These are phyloP conservation scores for Anguilla obscura DNA, from an alignment of 2,797 vertebrate genomes.

Conservation along the genomic window DNA sequence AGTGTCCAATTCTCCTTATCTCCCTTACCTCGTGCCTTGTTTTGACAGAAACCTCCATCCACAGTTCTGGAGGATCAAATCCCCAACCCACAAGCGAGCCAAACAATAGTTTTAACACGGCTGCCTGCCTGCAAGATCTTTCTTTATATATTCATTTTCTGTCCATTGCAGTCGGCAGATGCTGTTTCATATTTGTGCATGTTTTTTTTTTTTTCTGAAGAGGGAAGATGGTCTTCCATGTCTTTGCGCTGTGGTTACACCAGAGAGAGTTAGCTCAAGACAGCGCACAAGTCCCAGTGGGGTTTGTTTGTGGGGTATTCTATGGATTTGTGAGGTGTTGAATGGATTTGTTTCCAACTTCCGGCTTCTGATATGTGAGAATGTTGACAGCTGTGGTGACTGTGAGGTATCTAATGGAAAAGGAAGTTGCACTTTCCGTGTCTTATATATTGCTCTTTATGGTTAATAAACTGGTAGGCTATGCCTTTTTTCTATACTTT, in stretches of 20 bases:
- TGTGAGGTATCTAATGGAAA: background rate
- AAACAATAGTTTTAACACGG: background rate
- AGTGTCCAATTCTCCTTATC: slow-evolving; percentile 1
- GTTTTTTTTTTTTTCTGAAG: background rate
- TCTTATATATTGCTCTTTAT: background rate
- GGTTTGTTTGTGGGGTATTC: background rate
- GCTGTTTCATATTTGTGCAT: background rate
- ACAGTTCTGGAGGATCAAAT: slow-evolving; percentile 13
- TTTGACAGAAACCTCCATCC: slow-evolving; percentile 17
- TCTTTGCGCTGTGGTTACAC: background rate
- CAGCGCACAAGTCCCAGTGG: background rate
- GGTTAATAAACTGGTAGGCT: background rate
- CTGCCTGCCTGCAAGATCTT: slow-evolving; percentile 17
- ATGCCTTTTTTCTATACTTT: background rate
- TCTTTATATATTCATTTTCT: background rate
- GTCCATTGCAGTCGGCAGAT: slow-evolving; percentile 18
- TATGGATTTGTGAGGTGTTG: slow-evolving; percentile 11
- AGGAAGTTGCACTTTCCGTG: background rate
- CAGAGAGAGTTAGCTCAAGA: background rate
- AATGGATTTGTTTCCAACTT: slow-evolving; percentile 17
- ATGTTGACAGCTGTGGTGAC: background rate
- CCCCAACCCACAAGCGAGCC: background rate
- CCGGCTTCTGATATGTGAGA: slow-evolving; percentile 1
- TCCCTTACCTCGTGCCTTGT: background rate
- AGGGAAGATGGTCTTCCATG: background rate